A percentile compares a stretch with the other conserved stretches of the same genome.
These are phyloP conservation scores for Actias luna DNA, from an alignment of 2,888 invertebrate species.

Conservation along the genomic window DNA sequence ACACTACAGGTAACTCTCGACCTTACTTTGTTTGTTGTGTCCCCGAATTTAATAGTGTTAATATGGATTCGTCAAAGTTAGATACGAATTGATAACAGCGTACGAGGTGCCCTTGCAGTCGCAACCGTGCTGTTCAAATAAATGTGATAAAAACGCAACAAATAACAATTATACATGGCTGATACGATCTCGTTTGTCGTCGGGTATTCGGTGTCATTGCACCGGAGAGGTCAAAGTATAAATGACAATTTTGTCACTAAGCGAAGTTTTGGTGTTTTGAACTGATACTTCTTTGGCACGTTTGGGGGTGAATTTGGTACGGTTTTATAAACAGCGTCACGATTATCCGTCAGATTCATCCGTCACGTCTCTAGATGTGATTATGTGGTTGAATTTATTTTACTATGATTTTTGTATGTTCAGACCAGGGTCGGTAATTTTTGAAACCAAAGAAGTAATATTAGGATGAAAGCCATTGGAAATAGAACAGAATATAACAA, in stretches of 20 bases:
- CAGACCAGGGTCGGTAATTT: no score
- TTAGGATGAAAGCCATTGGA: no score
- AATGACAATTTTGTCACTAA: background rate
- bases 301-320: no score
- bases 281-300: background rate
- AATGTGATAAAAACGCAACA: background rate
- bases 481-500: no score
- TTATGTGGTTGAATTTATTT: no score
- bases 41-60: background rate
- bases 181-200: background rate
- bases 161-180: background rate
- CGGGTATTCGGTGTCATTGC: background rate
- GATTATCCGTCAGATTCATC: no score
- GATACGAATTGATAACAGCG: conserved; percentile 7
- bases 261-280: background rate
- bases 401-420: no score
- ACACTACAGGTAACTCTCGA: background rate
- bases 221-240: background rate
- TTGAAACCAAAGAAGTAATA: no score
- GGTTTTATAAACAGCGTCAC: no score
- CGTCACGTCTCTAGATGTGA: no score
- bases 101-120: conserved; percentile 3
- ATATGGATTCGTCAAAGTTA: conserved; percentile 1
- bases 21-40: background rate
- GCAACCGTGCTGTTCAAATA: background rate